Evolutionary conservation across 2,888 invertebrate genomes (phyloP).

Genomic region (Drosophila borborema): DNA sequence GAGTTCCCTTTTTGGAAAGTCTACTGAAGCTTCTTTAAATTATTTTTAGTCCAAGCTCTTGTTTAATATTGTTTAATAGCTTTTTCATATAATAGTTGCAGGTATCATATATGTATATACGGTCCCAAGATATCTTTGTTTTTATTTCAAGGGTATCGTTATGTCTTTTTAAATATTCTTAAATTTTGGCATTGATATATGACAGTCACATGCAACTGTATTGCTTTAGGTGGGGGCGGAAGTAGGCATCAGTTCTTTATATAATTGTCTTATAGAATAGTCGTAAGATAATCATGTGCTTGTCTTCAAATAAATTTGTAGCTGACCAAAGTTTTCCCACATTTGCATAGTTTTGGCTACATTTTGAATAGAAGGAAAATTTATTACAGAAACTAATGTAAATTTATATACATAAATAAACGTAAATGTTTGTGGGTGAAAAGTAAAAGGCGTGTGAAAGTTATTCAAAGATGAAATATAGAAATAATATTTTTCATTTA

Average conservation of each 20-base stretch:
- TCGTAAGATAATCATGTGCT: not conserved
- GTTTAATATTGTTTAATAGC: no score
- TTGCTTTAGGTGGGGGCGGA: not conserved
- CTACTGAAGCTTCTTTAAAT: no score
- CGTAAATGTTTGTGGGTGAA: not conserved
- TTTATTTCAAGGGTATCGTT: not conserved
- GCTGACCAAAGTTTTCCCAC: not conserved
- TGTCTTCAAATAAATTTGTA: not conserved
- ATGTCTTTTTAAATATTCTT: not conserved
- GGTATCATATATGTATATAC: not conserved
- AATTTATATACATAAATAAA: not conserved
- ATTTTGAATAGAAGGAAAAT: not conserved
- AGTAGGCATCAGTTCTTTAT: not conserved
- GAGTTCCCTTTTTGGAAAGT: no score
- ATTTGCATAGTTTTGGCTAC: not conserved
- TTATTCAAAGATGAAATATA: not conserved
- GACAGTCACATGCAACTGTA: not conserved
- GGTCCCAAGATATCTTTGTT: no score
- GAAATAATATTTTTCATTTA: not conserved
- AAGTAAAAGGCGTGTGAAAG: constrained; percentile 12
- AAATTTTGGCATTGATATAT: not conserved
- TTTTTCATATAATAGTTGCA: not conserved
- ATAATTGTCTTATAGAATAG: not conserved
- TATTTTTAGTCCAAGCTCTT: no score
- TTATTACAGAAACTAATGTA: not conserved